phyloP scores from a whole-genome alignment of 2,113 vertebrate species.

The Genyomyrus donnyi region DNA sequence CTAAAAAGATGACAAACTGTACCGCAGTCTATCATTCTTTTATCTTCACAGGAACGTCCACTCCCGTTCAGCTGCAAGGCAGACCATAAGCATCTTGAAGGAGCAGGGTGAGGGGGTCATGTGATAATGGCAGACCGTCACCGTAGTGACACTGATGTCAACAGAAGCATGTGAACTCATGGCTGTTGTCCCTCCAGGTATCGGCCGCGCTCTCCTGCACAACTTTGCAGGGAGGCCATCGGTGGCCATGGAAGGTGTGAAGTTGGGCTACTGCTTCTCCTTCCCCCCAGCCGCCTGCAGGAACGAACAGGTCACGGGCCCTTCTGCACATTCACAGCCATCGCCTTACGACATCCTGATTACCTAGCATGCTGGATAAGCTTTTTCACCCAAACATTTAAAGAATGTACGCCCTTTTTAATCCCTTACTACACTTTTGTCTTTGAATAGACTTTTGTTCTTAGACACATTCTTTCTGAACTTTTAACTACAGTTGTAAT shows the following conservation, averaged over 20 bases:
- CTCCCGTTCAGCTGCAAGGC: slow-evolving; percentile 48
- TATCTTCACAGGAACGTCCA: slow-evolving; percentile 46
- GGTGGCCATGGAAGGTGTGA: slow-evolving; percentile 47
- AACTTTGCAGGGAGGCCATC: slow-evolving; percentile 51
- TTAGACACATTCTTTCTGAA: neutral
- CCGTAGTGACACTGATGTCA: neutral
- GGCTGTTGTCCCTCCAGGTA: slow-evolving; percentile 16
- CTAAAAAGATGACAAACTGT: neutral
- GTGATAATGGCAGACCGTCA: neutral
- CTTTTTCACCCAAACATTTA: neutral
- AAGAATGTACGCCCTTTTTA: neutral
- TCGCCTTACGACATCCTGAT: neutral
- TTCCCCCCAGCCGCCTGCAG: slow-evolving; percentile 42
- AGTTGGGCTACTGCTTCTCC: slow-evolving; percentile 46
- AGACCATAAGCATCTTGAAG: slow-evolving; percentile 44
- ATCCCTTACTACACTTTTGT: neutral
- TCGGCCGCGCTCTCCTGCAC: slow-evolving; percentile 41
- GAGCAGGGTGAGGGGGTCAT: slow-evolving; percentile 38
- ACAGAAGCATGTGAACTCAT: neutral
- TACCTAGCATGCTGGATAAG: neutral
- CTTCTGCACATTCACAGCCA: neutral
- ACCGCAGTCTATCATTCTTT: neutral
- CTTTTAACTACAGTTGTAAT: neutral
- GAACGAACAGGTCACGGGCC: slow-evolving; percentile 41
- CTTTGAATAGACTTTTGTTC: neutral